Base-by-base conservation (phyloP, 2,113 vertebrate species). In the Bufo gargarizans region DNA sequence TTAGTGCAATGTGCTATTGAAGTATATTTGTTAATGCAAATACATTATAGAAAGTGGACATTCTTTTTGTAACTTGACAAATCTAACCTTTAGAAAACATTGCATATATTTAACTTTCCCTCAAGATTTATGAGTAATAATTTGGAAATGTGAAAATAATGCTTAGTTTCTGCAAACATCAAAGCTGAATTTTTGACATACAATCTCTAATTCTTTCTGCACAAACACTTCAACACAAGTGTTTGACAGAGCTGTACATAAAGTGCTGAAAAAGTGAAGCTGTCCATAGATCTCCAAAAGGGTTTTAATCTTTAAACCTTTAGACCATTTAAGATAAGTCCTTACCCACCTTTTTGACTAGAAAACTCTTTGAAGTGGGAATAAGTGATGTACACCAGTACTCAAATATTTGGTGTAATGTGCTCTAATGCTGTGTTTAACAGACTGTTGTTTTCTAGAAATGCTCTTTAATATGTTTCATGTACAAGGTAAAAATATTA, bases 241-340 rank as follows among this genome's bases (percentile, higher is more conserved):
- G 87, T 89, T 89, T 89, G 74, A 89, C 82, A 84, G 87, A 89
- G 82, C 87, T 56, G 45, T 89, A 84, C 87, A 84, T 89, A 77
- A 89, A 84, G 87, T 84, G 87, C 72, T 89, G 82, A 89, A 89
- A 80, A 89, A 69, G 58, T 84, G 72, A 89, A 84, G 87, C 67
- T 84, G 71, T 84, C 74, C 74, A 5, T 90, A 58, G 33, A 63
- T 78, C 33, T 89, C 89, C 82, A 4, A 92, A 89, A 85, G 45
- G 0, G n/a, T 3, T 14, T 11, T 33, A 17, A 0, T 3, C 45
- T 77, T 11, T 55, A 77, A 86, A 84, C 11, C 0, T 11, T 3
- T 22, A 69, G 0, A 17, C 22, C 55, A 81, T 33, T 6, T 2
- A 14, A n/a, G 20, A 77, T 43, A 90, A 49, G 9, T 0, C 55